phyloP scores from a whole-genome alignment of 2,113 vertebrate species.

The Nicator chloris region DNA sequence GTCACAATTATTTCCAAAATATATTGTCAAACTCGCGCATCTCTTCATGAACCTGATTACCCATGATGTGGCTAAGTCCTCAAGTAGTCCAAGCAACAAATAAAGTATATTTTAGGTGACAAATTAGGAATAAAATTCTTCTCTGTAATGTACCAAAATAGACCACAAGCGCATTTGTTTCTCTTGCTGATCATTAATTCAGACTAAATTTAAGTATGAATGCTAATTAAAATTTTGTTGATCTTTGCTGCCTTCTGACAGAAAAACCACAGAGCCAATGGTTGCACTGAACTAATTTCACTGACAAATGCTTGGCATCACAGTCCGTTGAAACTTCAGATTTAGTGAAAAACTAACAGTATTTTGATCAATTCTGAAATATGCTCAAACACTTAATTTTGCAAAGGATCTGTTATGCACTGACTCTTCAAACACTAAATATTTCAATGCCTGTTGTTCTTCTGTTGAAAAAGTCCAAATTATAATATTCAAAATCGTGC shows the following conservation, averaged over 20 bases:
- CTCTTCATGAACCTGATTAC: not conserved
- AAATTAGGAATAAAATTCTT: not conserved
- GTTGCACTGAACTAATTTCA: slow-evolving; percentile 54
- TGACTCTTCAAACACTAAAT: slow-evolving; percentile 29
- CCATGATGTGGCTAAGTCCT: not conserved
- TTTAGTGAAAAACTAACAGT: slow-evolving; percentile 44
- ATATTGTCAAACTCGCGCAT: not conserved
- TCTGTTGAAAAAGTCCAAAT: not conserved
- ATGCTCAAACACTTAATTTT: slow-evolving; percentile 54
- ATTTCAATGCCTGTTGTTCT: not conserved
- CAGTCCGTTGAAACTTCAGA: slow-evolving; percentile 56
- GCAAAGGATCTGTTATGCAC: slow-evolving; percentile 59
- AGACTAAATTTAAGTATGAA: slow-evolving; percentile 9
- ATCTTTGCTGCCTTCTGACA: slow-evolving; percentile 16
- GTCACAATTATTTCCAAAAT: not conserved
- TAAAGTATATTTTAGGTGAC: not conserved
- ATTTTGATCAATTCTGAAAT: slow-evolving; percentile 66
- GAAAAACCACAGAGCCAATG: not conserved
- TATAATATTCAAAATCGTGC: not conserved
- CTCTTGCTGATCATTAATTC: slow-evolving; percentile 48
- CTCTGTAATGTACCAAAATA: not conserved
- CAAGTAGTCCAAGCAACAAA: not conserved
- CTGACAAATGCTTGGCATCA: slow-evolving; percentile 58
- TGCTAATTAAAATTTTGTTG: slow-evolving; percentile 60
- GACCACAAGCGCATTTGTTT: slow-evolving; percentile 14